Conservation (phyloP, 2,888 invertebrate species). For the Fragum sueziense region DNA sequence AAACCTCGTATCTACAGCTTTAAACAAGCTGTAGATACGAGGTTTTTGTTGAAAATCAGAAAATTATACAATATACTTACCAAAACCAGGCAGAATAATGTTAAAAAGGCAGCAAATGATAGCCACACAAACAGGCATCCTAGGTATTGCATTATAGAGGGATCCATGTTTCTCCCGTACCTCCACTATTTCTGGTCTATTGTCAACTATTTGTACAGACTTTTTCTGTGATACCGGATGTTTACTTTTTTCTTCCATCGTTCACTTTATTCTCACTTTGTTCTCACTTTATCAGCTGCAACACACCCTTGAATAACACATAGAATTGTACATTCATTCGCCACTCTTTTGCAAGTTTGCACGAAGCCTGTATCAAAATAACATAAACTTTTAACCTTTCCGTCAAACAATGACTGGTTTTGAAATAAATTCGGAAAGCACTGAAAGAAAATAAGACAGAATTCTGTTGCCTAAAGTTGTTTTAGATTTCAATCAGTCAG, state of each 20-base stretch:
- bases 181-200: conserved; percentile 74
- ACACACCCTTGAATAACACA: background rate
- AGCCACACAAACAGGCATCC: conserved; percentile 83
- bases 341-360: too few relatives aligned
- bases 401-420: too few relatives aligned
- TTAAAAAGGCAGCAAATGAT: conserved; percentile 79
- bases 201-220: conserved; percentile 70
- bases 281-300: too few relatives aligned
- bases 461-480: too few relatives aligned
- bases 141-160: conserved; percentile 83
- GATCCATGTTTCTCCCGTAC: conserved; percentile 86
- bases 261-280: background rate
- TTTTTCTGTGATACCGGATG: conserved; percentile 44
- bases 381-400: too few relatives aligned
- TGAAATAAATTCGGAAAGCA: too few relatives aligned
- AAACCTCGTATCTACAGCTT: too few relatives aligned
- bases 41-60: too few relatives aligned
- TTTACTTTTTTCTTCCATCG: conserved; percentile 27
- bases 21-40: too few relatives aligned
- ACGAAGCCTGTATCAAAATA: too few relatives aligned
- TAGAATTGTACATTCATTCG: background rate
- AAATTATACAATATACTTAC: conserved; percentile 72
- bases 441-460: too few relatives aligned
- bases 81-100: conserved; percentile 79
- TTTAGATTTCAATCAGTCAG: too few relatives aligned